phyloP scores from a whole-genome alignment of 2,113 vertebrate genomes.

The Vulpes vulpes region DNA sequence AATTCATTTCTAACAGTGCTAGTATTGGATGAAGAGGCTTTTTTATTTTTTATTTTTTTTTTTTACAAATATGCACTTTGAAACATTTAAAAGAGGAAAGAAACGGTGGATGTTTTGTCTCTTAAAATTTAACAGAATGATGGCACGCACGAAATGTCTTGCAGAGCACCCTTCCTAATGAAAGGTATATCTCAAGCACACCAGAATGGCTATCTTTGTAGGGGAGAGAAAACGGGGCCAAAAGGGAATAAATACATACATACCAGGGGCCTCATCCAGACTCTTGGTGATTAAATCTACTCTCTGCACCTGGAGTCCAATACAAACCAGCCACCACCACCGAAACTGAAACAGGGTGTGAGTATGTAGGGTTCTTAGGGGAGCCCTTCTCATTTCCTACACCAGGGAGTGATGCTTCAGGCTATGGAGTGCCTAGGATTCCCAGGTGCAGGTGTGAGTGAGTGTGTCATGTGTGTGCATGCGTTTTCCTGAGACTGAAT shows the following conservation, averaged over 20 bases:
- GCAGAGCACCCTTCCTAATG: background rate
- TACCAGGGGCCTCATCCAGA: background rate
- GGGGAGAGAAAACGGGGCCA: background rate
- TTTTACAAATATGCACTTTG: background rate
- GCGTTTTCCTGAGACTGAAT: background rate
- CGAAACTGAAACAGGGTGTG: background rate
- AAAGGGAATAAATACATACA: background rate
- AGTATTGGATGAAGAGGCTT: background rate
- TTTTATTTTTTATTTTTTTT: background rate
- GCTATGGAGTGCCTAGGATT: slow-evolving; percentile 16
- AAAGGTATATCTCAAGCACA: background rate
- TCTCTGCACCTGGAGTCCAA: background rate
- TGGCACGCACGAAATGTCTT: background rate
- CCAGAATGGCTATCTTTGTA: background rate
- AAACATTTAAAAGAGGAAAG: slow-evolving; percentile 31
- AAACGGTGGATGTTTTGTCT: background rate
- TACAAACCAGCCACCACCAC: background rate
- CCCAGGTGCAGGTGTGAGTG: background rate
- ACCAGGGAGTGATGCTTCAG: background rate
- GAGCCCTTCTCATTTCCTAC: background rate
- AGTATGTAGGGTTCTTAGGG: background rate
- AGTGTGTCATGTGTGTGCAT: background rate
- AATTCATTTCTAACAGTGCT: background rate
- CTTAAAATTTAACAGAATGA: background rate
- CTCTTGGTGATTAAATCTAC: slow-evolving; percentile 27